A percentile compares a stretch with the other conserved stretches of the same genome.
phyloP scores from a whole-genome alignment of 2,888 invertebrate species.

The Agrotis exclamationis region DNA sequence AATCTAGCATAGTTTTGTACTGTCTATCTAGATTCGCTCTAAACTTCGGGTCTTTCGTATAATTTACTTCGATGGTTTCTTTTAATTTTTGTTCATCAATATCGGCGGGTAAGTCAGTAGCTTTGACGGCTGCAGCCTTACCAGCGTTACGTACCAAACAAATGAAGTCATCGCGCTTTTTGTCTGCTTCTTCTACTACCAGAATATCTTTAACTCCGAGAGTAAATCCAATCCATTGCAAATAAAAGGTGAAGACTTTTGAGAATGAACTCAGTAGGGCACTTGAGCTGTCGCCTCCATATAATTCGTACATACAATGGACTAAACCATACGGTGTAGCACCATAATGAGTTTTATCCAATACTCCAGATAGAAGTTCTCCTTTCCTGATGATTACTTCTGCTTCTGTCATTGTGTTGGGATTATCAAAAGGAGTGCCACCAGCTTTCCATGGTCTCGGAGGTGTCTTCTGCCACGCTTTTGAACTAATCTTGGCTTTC shows the following conservation, averaged over 20 bases:
- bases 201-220: slow-evolving; percentile 98
- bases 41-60: slow-evolving; percentile 94
- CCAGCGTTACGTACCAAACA: slow-evolving; percentile 92
- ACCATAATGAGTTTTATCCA: slow-evolving; percentile 99
- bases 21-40: slow-evolving; percentile 95
- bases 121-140: slow-evolving; percentile 92
- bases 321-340: slow-evolving; percentile 98
- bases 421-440: slow-evolving; percentile 90
- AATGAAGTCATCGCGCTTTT: slow-evolving; percentile 93
- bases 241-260: slow-evolving; percentile 97
- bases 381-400: slow-evolving; percentile 97
- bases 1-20: slow-evolving; percentile 95
- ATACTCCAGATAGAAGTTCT: slow-evolving; percentile 96
- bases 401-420: slow-evolving; percentile 95
- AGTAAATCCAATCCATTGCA: slow-evolving; percentile 98
- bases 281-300: slow-evolving; percentile 96
- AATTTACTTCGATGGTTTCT: slow-evolving; percentile 93
- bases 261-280: slow-evolving; percentile 97
- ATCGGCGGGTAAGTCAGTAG: slow-evolving; percentile 93
- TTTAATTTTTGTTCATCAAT: slow-evolving; percentile 91
- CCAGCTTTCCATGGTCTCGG: slow-evolving; percentile 93
- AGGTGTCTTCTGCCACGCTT: slow-evolving; percentile 92
- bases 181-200: slow-evolving; percentile 94
- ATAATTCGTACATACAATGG: slow-evolving; percentile 98
- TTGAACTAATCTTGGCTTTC: slow-evolving; percentile 86